Base-by-base conservation (phyloP, 2,113 vertebrate genomes). In the Onychorhynchus coronatus region DNA sequence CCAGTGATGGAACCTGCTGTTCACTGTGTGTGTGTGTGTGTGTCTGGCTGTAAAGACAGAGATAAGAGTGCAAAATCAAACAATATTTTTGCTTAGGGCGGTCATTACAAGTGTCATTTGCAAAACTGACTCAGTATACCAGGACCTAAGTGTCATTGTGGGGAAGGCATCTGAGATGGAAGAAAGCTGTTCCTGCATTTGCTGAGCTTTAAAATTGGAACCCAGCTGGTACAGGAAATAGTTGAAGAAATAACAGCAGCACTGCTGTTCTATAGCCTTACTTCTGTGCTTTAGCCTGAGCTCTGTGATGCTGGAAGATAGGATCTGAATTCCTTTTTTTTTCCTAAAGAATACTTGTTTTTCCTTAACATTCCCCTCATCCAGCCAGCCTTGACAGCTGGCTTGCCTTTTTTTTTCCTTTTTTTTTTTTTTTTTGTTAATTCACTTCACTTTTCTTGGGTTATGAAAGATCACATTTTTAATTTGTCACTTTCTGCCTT, bases 161-260 rank as follows among this genome's bases (percentile, higher is more conserved):
- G 67, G 85, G 66, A 68, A 81, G 33, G 46, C 31, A 24, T 67
- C 30, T 71, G 72, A 33, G 63, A 46, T 74, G n/a, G 46, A 56
- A 80, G 50, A 50, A 76, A 85, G 52, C 47, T 63, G 42, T 46
- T 92, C 28, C 52, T 95, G 49, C 50, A 2, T 74, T 85, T 91
- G 59, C 33, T 81, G 68, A 76, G 46, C 59, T 85, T 94, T 55
- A 83, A 3, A 91, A 73, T 31, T 85, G 72, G 67, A 88, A 47
- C 59, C 59, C 67, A 83, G 72, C 85, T 88, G 78, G n/a, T 76
- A 25, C 55, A 85, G 87, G 84, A 85, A 79, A 79, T 41, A 72
- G 44, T 62, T 65, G 72, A 70, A 89, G 65, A 66, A 56, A n/a
- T 65, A 74, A 27, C 55, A 77, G 52, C 55, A 63, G 20, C 35